Percentiles rank a stretch among this genome's conserved stretches.
These are phyloP conservation scores for Macropodus opercularis DNA, from an alignment of 2,797 vertebrate genomes.

Conservation along the genomic window DNA sequence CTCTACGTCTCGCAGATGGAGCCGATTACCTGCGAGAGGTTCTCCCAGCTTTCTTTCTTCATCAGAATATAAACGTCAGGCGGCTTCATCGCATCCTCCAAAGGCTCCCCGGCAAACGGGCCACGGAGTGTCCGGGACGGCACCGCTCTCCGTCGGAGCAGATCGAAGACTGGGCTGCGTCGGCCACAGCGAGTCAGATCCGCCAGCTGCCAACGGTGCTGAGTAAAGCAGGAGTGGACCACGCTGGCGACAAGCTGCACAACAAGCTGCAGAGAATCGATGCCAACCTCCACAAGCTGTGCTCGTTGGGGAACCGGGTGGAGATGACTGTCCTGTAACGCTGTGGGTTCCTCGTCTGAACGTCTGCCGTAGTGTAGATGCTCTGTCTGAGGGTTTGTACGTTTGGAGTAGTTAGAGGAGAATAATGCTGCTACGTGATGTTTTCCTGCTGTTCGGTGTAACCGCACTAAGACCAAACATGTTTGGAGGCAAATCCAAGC, in stretches of 20 bases:
- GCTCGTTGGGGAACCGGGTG: background rate
- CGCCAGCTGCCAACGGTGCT: conserved; percentile 27
- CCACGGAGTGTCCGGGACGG: rapidly evolving
- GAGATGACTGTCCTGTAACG: background rate
- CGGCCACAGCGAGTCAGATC: conserved; percentile 8
- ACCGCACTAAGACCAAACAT: no score
- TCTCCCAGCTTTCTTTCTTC: conserved; percentile 57
- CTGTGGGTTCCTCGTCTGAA: background rate
- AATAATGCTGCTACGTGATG: background rate
- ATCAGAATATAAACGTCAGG: conserved; percentile 24
- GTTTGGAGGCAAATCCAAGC: no score
- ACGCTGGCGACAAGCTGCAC: conserved; percentile 8
- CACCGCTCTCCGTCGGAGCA: rapidly evolving
- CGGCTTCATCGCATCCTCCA: conserved; percentile 44
- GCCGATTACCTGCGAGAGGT: conserved; percentile 51
- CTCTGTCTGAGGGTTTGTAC: background rate
- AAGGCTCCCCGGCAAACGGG: background rate
- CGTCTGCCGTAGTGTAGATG: background rate
- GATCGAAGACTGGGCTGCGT: conserved; percentile 37
- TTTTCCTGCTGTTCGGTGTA: background rate
- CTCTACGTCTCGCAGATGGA: conserved; percentile 35
- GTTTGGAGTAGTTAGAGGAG: background rate
- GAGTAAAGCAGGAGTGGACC: rapidly evolving
- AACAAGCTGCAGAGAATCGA: conserved; percentile 48
- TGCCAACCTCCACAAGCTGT: background rate